Percentiles rank a stretch among this genome's conserved stretches.
Conservation (phyloP, 2,888 invertebrate species). For the Doris montereyensis region DNA sequence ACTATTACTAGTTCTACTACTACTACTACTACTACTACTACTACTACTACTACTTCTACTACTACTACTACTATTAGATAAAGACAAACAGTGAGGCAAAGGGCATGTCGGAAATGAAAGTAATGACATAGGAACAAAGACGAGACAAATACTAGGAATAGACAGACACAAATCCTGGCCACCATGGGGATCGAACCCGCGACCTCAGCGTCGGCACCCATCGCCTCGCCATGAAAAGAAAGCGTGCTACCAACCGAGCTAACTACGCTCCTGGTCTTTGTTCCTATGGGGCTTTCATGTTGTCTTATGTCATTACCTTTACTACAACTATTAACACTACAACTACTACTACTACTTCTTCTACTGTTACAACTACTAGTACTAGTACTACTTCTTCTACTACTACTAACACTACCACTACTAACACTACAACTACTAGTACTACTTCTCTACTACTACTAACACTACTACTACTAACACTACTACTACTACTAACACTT, state of each 20-base stretch:
- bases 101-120: too few relatives aligned
- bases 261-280: too few relatives aligned
- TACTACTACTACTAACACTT: not conserved
- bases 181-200: too few relatives aligned
- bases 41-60: slow-evolving; percentile 5
- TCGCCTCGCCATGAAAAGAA: too few relatives aligned
- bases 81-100: too few relatives aligned
- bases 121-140: too few relatives aligned
- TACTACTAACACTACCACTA: not conserved
- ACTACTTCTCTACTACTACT: not conserved
- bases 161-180: too few relatives aligned
- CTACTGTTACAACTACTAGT: not conserved
- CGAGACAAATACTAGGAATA: too few relatives aligned
- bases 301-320: too few relatives aligned
- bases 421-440: not conserved
- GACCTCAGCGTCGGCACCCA: too few relatives aligned
- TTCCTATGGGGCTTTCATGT: too few relatives aligned
- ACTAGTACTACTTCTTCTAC: slow-evolving; percentile 1
- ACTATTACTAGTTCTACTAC: not conserved
- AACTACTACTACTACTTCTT: not conserved
- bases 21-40: slow-evolving; percentile 8
- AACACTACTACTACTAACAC: not conserved
- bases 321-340: not conserved
- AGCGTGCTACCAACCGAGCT: too few relatives aligned
- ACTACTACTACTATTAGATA: not conserved